Conservation (phyloP, 2,888 invertebrate species). For the Latrodectus elegans region DNA sequence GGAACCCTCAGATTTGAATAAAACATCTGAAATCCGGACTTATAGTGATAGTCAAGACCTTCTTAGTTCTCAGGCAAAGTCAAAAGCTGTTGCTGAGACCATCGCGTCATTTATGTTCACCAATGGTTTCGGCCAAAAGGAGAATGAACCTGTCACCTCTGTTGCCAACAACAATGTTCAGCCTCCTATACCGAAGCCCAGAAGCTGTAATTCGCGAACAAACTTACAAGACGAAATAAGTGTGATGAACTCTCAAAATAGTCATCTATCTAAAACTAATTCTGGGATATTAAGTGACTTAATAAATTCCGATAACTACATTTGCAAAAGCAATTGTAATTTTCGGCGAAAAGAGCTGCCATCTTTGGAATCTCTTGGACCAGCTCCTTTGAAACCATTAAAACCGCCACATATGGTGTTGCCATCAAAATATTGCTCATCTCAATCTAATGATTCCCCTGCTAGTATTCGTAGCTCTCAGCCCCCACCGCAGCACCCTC, state of each 20-base stretch:
- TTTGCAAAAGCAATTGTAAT: constrained; percentile 55
- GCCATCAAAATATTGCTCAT: constrained; percentile 23
- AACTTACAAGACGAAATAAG: not conserved
- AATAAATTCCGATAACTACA: constrained; percentile 56
- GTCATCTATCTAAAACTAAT: not conserved
- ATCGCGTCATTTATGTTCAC: constrained; percentile 65
- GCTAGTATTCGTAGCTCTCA: not conserved
- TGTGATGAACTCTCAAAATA: not conserved
- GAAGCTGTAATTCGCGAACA: constrained; percentile 20
- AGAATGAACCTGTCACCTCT: constrained; percentile 1
- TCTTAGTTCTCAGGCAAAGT: constrained; percentile 25
- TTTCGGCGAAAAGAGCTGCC: constrained; percentile 52
- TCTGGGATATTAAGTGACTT: constrained; percentile 9
- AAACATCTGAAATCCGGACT: not conserved
- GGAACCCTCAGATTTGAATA: not conserved
- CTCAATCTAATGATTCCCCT: not conserved
- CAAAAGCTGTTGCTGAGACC: constrained; percentile 51
- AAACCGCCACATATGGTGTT: constrained; percentile 40
- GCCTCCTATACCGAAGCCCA: constrained; percentile 30
- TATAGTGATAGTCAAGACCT: constrained; percentile 2
- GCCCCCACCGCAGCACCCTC: constrained; percentile 14
- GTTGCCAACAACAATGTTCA: not conserved
- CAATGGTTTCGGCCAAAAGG: constrained; percentile 24
- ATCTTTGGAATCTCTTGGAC: constrained; percentile 39
- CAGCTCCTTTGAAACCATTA: constrained; percentile 59